A percentile compares a stretch with the other conserved stretches of the same genome.
These are phyloP conservation scores for Musca domestica DNA, from an alignment of 1,140 invertebrate species.

Conservation along the genomic window DNA sequence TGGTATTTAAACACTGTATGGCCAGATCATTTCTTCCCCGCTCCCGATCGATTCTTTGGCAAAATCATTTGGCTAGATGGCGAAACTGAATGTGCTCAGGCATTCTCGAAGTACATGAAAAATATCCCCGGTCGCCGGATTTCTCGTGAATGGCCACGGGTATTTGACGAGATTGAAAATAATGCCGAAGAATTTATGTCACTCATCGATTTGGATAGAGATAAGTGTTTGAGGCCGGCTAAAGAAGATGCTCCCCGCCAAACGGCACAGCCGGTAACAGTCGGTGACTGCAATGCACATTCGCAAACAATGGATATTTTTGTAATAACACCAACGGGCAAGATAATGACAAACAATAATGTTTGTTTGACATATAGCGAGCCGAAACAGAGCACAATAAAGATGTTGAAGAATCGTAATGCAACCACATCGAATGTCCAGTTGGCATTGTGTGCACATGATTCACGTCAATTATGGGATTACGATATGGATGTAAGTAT, in stretches of 20 bases:
- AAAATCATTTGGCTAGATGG: conserved; percentile 60
- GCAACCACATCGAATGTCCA: conserved; percentile 44
- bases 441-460: conserved; percentile 38
- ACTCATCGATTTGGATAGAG: conserved; percentile 42
- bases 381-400: conserved; percentile 36
- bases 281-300: conserved; percentile 55
- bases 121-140: conserved; percentile 38
- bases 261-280: conserved; percentile 57
- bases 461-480: conserved; percentile 42
- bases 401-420: conserved; percentile 41
- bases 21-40: conserved; percentile 89
- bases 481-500: conserved; percentile 51
- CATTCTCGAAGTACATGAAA: conserved; percentile 46
- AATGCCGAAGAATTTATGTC: conserved; percentile 38
- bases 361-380: conserved; percentile 46
- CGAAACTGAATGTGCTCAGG: conserved; percentile 41
- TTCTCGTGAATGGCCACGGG: conserved; percentile 42
- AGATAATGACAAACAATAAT: conserved; percentile 53
- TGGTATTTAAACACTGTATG: conserved; percentile 96
- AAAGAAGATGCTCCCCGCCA: conserved; percentile 39
- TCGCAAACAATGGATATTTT: conserved; percentile 69
- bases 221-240: conserved; percentile 43
- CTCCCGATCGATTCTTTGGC: conserved; percentile 77
- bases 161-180: conserved; percentile 44
- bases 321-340: conserved; percentile 66